These are phyloP conservation scores for Drosophila leonis DNA, from an alignment of 2,888 invertebrate species.

Conservation along the genomic window DNA sequence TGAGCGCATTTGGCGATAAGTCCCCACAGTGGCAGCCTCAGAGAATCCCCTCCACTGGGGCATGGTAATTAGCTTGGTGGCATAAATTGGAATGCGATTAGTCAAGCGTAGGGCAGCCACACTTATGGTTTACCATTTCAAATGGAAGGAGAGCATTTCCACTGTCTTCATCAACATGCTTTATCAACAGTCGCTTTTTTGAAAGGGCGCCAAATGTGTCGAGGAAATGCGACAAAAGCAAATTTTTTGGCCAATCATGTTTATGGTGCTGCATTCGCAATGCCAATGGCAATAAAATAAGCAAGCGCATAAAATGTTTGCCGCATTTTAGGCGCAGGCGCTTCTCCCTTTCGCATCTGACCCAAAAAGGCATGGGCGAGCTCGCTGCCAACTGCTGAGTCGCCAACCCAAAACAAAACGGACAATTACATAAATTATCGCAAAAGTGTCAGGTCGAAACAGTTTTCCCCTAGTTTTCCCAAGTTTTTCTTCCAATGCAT, in stretches of 20 bases:
- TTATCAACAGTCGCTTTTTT: slow-evolving; percentile 39
- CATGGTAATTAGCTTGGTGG: slow-evolving; percentile 44
- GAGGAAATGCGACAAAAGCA: slow-evolving; percentile 66
- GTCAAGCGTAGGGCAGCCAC: slow-evolving; percentile 16
- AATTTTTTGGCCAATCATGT: slow-evolving; percentile 53
- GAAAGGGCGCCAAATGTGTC: slow-evolving; percentile 67
- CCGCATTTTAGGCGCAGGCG: slow-evolving; percentile 67
- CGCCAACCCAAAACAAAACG: slow-evolving; percentile 56
- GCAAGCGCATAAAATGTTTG: slow-evolving; percentile 60
- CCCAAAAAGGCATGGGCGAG: not conserved
- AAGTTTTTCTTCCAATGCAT: slow-evolving; percentile 67
- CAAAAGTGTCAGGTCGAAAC: slow-evolving; percentile 39
- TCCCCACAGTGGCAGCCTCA: slow-evolving; percentile 14
- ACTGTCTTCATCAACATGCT: not conserved
- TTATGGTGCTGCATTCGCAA: slow-evolving; percentile 58
- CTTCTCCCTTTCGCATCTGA: not conserved
- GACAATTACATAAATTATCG: slow-evolving; percentile 70
- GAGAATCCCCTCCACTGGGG: not conserved
- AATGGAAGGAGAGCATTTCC: not conserved
- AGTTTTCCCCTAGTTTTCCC: not conserved
- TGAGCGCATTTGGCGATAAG: slow-evolving; percentile 62
- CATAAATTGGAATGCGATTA: slow-evolving; percentile 50
- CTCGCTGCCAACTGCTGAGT: slow-evolving; percentile 53
- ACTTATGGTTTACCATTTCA: slow-evolving; percentile 4
- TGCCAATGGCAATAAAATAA: slow-evolving; percentile 56